Evolutionary conservation across 2,797 vertebrate species (phyloP).

Genomic region (Capromys pilorides): DNA sequence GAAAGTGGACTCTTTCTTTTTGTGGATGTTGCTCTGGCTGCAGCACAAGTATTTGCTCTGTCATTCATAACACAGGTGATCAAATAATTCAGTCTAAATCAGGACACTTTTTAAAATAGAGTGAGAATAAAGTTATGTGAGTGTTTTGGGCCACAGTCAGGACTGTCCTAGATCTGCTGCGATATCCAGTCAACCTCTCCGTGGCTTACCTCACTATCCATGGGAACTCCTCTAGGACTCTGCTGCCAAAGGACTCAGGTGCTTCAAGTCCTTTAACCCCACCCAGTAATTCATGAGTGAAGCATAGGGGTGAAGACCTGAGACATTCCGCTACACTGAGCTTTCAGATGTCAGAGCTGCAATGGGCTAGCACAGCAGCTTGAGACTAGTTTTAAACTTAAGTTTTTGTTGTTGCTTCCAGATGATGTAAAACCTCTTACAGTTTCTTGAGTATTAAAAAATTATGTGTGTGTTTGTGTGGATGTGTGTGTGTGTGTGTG

Average conservation of each 20-base stretch:
- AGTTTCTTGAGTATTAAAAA: conserved; percentile 8
- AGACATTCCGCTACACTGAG: not conserved
- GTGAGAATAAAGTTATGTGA: not conserved
- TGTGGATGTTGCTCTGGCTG: not conserved
- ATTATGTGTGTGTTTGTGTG: not conserved
- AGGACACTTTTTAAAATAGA: not conserved
- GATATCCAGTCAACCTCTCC: not conserved
- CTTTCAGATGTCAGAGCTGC: not conserved
- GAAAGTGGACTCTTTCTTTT: conserved; percentile 17
- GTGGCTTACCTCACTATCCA: not conserved
- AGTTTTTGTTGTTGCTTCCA: not conserved
- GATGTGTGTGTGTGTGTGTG: not conserved
- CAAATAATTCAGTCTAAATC: conserved; percentile 16
- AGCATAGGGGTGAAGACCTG: not conserved
- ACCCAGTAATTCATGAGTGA: not conserved
- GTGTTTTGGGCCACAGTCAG: not conserved
- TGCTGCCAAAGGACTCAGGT: not conserved
- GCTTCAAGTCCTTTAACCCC: not conserved
- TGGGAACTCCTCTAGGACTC: not conserved
- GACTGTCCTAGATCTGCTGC: not conserved
- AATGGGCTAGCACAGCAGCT: conserved; percentile 7
- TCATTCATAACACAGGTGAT: not conserved
- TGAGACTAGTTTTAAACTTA: not conserved
- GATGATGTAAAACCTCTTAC: not conserved
- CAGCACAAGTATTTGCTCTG: not conserved